Evolutionary conservation across 2,797 vertebrate genomes (phyloP).

Genomic region (Arnoldichthys spilopterus): DNA sequence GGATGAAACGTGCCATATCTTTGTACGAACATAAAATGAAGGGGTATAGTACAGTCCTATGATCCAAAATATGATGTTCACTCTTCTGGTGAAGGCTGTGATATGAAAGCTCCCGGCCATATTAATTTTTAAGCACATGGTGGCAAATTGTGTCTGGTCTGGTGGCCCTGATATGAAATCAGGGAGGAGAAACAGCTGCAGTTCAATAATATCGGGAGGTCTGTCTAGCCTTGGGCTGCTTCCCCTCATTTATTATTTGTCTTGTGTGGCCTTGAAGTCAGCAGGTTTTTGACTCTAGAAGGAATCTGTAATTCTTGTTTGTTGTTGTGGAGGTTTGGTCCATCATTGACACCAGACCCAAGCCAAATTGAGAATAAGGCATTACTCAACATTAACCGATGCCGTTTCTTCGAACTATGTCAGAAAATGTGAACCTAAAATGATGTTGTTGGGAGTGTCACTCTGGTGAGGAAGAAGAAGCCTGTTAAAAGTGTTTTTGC

Average conservation of each 20-base stretch:
- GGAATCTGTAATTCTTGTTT: constrained; percentile 16
- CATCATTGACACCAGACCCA: neutral
- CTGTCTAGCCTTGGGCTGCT: constrained; percentile 26
- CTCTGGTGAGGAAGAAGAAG: neutral
- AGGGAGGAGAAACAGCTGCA: constrained; percentile 44
- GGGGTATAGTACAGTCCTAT: neutral
- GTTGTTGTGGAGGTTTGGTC: constrained; percentile 9
- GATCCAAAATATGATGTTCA: constrained; percentile 15
- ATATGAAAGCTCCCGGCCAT: constrained; percentile 21
- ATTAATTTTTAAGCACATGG: constrained; percentile 45
- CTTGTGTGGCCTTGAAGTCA: constrained; percentile 44
- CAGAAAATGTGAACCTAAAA: neutral
- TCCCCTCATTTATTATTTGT: constrained; percentile 51
- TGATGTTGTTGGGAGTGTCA: neutral
- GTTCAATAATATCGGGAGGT: constrained; percentile 37
- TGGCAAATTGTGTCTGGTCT: constrained; percentile 45
- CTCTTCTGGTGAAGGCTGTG: neutral
- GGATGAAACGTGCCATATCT: neutral
- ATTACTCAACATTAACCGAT: neutral
- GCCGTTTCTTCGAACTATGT: too few species aligned
- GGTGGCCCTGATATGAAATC: constrained; percentile 30
- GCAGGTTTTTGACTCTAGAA: constrained; percentile 21
- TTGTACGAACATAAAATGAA: neutral
- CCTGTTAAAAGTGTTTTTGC: neutral
- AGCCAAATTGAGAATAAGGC: neutral